Evolutionary conservation across 2,888 invertebrate species (phyloP), one percentile per base, ranked within the genome.

Genomic region (Lutraria lutraria): DNA sequence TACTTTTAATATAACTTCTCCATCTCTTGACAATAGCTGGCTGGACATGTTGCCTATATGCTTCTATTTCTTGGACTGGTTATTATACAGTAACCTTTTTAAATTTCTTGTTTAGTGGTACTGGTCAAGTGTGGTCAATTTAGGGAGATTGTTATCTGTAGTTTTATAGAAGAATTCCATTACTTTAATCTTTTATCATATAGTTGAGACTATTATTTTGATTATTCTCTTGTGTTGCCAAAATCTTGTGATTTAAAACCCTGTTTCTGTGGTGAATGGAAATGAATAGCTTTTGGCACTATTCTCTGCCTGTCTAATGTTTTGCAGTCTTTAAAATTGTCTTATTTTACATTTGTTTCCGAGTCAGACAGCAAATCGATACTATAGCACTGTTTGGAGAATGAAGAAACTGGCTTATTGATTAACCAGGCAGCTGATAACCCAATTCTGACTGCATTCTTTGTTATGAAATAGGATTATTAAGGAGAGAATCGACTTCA

Each of bases 301-400:
- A 31, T 31, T 25, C 76, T 34, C 19, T 76, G 3, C 16, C 31
- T 76, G 34, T 31, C 34, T 76, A 76, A 76, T 76, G 76, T 76
- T 34, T 76, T 76, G 76, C 76, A 31, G 76, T 76, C 76, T 76
- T 76, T 76, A 76, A 76, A 76, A 76, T 76, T 76, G 76, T 76
- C 76, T 76, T 76, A 29, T 76, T 34, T 76, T 76, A 34, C 76
- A 34, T 76, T 76, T 76, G 76, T 76, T 76, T 31, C 76, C 34
- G 16, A 25, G 34, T 34, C 31, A 16, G 76, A 76, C 76, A 76
- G 76, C 34, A 34, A 76, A 76, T 76, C 76, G 34, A 76, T 76
- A 76, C 76, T 76, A 31, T 76, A 76, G 76, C 76, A 76, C 76
- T 76, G 76, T 76, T 76, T 31, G 31, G 29, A 34, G 76, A 76